Percentiles rank a stretch among this genome's conserved stretches.
Evolutionary conservation across 30 jellyfish, hydroid and myxozoan genomes (phyloP).

Genomic region (Chironex yamaguchii): DNA sequence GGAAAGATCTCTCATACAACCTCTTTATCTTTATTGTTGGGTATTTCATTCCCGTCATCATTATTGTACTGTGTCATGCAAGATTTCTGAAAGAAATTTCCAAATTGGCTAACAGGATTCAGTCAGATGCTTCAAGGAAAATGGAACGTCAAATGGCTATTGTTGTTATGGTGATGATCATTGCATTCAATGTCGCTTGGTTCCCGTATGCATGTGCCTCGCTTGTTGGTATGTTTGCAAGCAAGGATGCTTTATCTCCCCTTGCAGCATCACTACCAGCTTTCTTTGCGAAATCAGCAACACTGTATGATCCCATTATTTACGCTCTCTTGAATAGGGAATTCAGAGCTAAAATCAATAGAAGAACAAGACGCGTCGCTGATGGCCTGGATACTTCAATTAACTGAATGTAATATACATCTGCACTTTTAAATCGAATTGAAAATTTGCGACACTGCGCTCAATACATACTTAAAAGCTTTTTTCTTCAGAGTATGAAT

Average conservation of each 20-base stretch:
- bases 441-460: no score
- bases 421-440: no score
- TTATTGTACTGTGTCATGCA: constrained; percentile 3
- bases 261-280: constrained; percentile 20
- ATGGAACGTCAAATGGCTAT: constrained; percentile 6
- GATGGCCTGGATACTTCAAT: no score
- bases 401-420: no score
- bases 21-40: constrained; percentile 18
- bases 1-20: constrained; percentile 18
- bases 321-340: constrained; percentile 30
- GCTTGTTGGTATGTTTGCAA: background rate
- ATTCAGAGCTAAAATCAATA: no score
- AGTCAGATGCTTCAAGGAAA: no score
- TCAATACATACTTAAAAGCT: no score
- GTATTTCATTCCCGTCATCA: constrained; percentile 36
- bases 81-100: constrained; percentile 28
- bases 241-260: background rate
- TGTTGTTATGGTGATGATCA: background rate
- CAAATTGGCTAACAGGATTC: background rate
- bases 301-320: constrained; percentile 52
- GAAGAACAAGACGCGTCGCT: no score
- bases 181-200: constrained; percentile 32
- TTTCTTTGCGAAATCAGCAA: constrained; percentile 48
- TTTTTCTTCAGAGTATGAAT: no score
- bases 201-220: constrained; percentile 53